phyloP scores from a whole-genome alignment of 2,888 invertebrate species.

The Scaeva pyrastri region DNA sequence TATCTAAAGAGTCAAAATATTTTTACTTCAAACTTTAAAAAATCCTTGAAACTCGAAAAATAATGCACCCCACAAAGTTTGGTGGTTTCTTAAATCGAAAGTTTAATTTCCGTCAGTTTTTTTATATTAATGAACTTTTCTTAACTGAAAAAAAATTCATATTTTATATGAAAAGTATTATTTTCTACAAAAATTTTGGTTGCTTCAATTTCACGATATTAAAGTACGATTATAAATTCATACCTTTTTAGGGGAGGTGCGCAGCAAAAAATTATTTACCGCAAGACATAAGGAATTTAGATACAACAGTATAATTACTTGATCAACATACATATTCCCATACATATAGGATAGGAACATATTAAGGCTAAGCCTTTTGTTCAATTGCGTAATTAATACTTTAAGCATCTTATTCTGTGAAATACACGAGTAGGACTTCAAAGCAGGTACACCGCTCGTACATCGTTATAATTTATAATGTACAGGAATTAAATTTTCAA shows the following conservation, averaged over 20 bases:
- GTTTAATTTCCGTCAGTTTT: no score
- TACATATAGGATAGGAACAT: neutral
- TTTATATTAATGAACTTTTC: no score
- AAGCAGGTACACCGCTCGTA: neutral
- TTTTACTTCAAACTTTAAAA: no score
- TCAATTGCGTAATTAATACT: neutral
- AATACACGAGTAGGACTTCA: neutral
- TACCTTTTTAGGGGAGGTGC: neutral
- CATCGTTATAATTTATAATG: neutral
- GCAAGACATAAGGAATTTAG: neutral
- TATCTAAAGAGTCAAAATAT: no score
- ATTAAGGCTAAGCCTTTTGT: neutral
- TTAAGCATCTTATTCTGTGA: neutral
- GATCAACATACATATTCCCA: no score
- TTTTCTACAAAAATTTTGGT: no score
- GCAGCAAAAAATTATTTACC: neutral
- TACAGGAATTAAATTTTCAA: constrained; percentile 4
- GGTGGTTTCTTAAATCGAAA: no score
- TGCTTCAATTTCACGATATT: no score
- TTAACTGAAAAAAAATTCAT: no score
- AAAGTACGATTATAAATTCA: neutral
- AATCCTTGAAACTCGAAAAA: no score
- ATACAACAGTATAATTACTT: neutral
- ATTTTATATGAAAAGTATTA: no score
- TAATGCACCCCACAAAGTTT: no score